Conservation (phyloP, 2,888 invertebrate species). For the Apantesis nais region DNA sequence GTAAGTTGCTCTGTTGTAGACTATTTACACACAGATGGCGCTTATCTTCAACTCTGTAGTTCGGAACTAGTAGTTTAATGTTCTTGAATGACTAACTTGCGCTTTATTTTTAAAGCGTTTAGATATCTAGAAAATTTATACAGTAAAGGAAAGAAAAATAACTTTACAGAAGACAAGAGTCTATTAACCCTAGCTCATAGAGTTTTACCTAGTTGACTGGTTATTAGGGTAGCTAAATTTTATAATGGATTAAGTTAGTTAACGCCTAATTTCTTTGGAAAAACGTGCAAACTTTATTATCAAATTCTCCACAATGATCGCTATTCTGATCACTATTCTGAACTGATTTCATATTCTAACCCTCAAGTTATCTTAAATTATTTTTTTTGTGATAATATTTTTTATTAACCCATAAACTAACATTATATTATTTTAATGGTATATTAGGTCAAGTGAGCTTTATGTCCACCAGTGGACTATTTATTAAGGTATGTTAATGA, state of each 20-base stretch:
- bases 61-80: not conserved
- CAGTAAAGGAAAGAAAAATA: not conserved
- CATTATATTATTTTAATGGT: no score
- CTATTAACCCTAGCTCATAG: not conserved
- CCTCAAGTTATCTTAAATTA: no score
- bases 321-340: no score
- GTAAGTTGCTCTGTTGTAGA: conserved; percentile 30
- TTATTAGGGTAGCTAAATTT: not conserved
- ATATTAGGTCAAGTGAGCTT: no score
- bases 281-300: no score
- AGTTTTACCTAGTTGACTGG: not conserved
- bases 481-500: no score
- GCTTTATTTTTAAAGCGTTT: not conserved
- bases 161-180: not conserved
- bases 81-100: not conserved
- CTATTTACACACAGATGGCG: conserved; percentile 1
- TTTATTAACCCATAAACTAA: no score
- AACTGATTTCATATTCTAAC: no score
- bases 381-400: no score
- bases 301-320: no score
- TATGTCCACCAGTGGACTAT: no score
- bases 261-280: no score
- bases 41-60: conserved; percentile 11
- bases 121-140: not conserved
- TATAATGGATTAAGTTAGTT: not conserved